Base-by-base conservation (phyloP, 2,888 invertebrate genomes). In the Sesia apiformis region DNA sequence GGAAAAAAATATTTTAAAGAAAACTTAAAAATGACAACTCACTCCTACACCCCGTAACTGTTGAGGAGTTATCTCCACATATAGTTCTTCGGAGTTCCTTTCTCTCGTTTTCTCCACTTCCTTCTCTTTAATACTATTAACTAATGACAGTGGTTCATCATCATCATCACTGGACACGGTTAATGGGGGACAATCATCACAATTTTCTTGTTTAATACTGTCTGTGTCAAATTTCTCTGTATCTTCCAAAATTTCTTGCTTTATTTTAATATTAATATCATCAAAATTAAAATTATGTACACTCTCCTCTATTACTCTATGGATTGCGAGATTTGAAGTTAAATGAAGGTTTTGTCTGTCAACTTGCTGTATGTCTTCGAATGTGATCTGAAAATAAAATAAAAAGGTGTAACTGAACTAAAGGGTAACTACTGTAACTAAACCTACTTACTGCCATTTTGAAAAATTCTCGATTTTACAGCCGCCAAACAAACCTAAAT, bases 61-160 rank as follows among this genome's bases (percentile, higher is more conserved):
- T 23, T 23, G 23, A 23, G 23, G 23, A 23, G 23, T 23, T 23
- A 23, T 23, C 23, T 63, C 56, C n/a, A 49, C 54, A 41, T 55
- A 64, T 53, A 60, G 64, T 40, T 61, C 52, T 8, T 58, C 54
- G 41, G 49, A 49, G 23, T 38, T 51, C 56, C 51, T 54, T 63
- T 58, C 63, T 64, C 56, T 64, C 51, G 64, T 72, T 56, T 56
- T 57, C 50, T 69, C 6, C 7, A 39, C 7, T 7, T 6, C 72
- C 55, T 72, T 75, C 38, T 68, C 71, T 58, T 76, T 74, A 39
- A 62, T 61, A 23, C 56, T 74, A 55, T 81, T 81, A 56, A 76
- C 79, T 4, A 76, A 41, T 0, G 81, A 77, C 1, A 85, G 58
- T 0, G 84, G 84, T 56, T 23, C 23, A 23, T 83, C 81, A 62